These are phyloP conservation scores for Orchesella cincta DNA, from an alignment of 1,140 invertebrate genomes.

Conservation along the genomic window DNA sequence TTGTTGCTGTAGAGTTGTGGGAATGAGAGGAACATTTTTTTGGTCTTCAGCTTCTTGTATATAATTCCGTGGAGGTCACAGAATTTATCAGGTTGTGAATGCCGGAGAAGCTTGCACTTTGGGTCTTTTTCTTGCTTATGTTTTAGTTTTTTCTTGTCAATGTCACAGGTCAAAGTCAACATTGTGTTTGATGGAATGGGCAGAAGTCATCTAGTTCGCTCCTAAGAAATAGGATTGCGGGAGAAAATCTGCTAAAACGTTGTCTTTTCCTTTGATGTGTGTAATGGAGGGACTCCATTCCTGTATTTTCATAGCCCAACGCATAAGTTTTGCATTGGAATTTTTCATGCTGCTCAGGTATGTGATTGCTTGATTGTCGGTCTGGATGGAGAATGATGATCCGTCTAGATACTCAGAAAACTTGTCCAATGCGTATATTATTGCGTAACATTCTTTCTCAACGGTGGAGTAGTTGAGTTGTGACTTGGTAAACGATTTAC, in stretches of 20 bases:
- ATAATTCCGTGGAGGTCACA: neutral
- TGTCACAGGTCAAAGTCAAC: neutral
- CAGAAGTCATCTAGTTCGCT: neutral
- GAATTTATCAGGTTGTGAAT: neutral
- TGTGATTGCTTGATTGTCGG: neutral
- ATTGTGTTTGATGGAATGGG: neutral
- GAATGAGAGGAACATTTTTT: slow-evolving; percentile 23
- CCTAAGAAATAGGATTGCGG: slow-evolving; percentile 31
- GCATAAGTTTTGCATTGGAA: neutral
- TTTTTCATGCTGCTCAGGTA: neutral
- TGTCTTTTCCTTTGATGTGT: slow-evolving; percentile 44
- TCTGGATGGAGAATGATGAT: neutral
- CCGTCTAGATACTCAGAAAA: neutral
- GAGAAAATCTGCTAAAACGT: slow-evolving; percentile 46
- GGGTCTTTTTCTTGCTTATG: neutral
- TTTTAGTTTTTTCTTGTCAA: neutral
- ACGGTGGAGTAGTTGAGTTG: slow-evolving; percentile 58
- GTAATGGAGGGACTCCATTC: slow-evolving; percentile 33
- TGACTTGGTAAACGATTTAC: slow-evolving; percentile 52
- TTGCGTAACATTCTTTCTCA: slow-evolving; percentile 14
- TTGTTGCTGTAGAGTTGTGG: neutral
- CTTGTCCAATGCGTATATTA: neutral
- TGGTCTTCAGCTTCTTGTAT: neutral
- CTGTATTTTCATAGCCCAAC: neutral
- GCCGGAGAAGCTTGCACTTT: neutral